Evolutionary conservation across 2,888 invertebrate species (phyloP), one percentile per base, ranked within the genome.

Genomic region (Monoplex corrugatus): DNA sequence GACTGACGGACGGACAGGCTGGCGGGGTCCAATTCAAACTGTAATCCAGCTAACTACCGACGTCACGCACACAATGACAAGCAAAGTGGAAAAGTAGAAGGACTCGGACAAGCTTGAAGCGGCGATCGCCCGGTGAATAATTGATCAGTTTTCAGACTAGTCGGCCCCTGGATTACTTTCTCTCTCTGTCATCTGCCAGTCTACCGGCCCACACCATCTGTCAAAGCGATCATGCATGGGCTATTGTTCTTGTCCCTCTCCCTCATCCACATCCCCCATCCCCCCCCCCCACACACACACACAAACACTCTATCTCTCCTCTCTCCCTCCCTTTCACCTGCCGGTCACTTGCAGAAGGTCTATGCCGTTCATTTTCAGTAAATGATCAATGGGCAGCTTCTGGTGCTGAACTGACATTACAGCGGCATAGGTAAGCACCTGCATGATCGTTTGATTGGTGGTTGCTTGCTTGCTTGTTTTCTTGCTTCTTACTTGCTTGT

Each of bases 121-220:
- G 78, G 78, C 38, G 78, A 78, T 78, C 78, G 23, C 38, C 40
- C 78, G 23, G 78, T 78, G 38, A 78, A 78, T 78, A 78, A 78
- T 78, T 78, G 78, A 78, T 78, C 78, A 35, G 78, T 78, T 35
- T 78, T 38, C 78, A 38, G 78, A 78, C 78, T 32, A 19, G n/a
- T 3, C 2, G 82, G n/a, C 45, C 38, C n/a, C 19, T 45, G 82
- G 32, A 38, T 83, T 45, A 32, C 82, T 83, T 38, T 82, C 43
- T 35, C 78, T 78, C 57, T 57, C 45, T 45, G 16, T 44, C 82
- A 28, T n/a, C 82, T 44, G 44, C 82, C 45, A 3, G 19, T 45
- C 45, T 23, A 83, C 13, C 13, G 13, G 23, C 82, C n/a, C 23
- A 10, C 28, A 45, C 82, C 82, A 83, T 83, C 82, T 83, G 82